These are phyloP conservation scores for Oithona nana DNA, from an alignment of 2,888 invertebrate species.

Conservation along the genomic window DNA sequence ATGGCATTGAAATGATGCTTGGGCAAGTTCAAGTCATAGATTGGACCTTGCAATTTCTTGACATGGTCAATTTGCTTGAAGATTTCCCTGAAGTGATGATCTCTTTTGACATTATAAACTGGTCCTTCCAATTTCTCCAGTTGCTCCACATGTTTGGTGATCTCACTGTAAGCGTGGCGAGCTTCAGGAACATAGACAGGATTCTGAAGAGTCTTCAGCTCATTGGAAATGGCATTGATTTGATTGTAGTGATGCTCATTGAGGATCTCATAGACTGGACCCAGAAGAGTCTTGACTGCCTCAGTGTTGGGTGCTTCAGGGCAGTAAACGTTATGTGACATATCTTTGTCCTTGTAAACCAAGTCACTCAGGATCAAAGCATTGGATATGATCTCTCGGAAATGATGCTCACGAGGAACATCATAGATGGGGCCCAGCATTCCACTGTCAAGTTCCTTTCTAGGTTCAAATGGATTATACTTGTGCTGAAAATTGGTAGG, in stretches of 20 bases:
- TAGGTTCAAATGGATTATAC: constrained; percentile 5
- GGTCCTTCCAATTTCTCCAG: constrained; percentile 5
- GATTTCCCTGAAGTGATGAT: constrained; percentile 15
- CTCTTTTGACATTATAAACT: constrained; percentile 12
- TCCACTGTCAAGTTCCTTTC: constrained; percentile 1
- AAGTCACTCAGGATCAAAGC: constrained; percentile 7
- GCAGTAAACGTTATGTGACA: constrained; percentile 1
- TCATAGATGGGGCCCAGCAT: constrained; percentile 11
- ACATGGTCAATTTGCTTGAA: constrained; percentile 6
- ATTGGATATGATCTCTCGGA: constrained; percentile 14
- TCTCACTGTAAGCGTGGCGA: constrained; percentile 5
- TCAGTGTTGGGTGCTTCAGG: background rate
- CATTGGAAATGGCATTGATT: constrained; percentile 3
- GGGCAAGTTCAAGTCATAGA: constrained; percentile 1
- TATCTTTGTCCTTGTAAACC: background rate
- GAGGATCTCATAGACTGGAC: constrained; percentile 12
- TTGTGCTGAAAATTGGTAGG: constrained; percentile 10
- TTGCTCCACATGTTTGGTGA: constrained; percentile 9
- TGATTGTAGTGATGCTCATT: constrained; percentile 14
- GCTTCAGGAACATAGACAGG: constrained; percentile 9
- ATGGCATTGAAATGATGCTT: constrained; percentile 12
- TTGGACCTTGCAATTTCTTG: constrained; percentile 13
- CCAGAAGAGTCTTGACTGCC: constrained; percentile 1
- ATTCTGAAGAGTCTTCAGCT: constrained; percentile 5
- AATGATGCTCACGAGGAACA: constrained; percentile 16